Percentiles rank a stretch among this genome's conserved stretches.
phyloP scores from a whole-genome alignment of 2,888 invertebrate genomes.

The Zygogramma bicolorata region DNA sequence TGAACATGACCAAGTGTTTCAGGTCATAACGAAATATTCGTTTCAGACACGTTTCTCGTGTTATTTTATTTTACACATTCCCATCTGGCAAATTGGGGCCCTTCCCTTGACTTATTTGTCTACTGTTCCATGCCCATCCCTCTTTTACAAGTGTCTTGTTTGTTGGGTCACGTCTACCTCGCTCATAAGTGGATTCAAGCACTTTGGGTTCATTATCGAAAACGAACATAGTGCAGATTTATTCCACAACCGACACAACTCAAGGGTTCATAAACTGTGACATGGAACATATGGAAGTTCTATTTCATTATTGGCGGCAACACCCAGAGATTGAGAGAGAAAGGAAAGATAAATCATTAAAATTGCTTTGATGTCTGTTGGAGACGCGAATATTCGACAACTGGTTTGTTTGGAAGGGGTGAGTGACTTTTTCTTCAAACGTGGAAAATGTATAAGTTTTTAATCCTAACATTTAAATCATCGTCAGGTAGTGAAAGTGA shows the following conservation, averaged over 20 bases:
- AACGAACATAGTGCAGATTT: background rate
- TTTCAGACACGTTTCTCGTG: too few relatives aligned
- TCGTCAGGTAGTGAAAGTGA: too few relatives aligned
- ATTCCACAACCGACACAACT: background rate
- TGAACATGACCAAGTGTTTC: too few relatives aligned
- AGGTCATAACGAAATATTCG: too few relatives aligned
- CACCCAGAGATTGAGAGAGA: background rate
- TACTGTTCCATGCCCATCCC: constrained; percentile 10
- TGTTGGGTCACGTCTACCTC: constrained; percentile 27
- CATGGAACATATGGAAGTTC: background rate
- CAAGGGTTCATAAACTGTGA: background rate
- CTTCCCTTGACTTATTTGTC: constrained; percentile 1
- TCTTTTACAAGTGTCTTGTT: constrained; percentile 20
- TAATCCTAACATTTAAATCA: too few relatives aligned
- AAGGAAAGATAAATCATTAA: background rate
- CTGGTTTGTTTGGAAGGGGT: too few relatives aligned
- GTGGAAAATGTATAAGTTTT: too few relatives aligned
- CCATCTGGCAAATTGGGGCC: background rate
- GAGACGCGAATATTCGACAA: background rate
- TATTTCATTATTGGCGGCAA: background rate
- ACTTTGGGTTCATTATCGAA: background rate
- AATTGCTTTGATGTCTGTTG: background rate
- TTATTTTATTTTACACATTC: background rate
- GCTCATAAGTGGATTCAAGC: constrained; percentile 11
- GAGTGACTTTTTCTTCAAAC: too few relatives aligned